These are phyloP conservation scores for Centropus unirufus DNA, from an alignment of 2,113 vertebrate genomes.

Conservation along the genomic window DNA sequence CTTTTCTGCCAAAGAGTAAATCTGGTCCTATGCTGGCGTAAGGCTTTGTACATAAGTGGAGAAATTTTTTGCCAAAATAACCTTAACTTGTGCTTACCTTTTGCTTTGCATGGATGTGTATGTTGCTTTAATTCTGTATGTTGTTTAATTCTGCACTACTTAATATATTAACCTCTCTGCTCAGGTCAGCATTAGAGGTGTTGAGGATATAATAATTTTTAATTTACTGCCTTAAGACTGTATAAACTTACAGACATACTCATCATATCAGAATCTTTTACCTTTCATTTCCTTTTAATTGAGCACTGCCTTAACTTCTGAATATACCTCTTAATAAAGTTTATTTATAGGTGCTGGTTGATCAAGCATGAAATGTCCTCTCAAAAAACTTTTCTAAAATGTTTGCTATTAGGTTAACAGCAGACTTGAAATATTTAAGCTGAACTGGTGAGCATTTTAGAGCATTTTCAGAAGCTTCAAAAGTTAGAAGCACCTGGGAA, in stretches of 20 bases:
- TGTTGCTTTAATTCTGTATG: not conserved
- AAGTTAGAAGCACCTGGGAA: slow-evolving; percentile 18
- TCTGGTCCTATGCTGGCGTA: not conserved
- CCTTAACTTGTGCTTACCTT: not conserved
- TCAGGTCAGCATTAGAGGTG: not conserved
- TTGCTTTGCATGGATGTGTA: not conserved
- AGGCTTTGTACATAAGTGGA: not conserved
- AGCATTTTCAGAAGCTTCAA: not conserved
- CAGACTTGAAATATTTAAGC: not conserved
- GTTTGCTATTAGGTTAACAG: not conserved
- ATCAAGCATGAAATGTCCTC: not conserved
- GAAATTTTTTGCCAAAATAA: slow-evolving; percentile 20
- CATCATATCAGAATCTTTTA: not conserved
- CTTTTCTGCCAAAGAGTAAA: not conserved
- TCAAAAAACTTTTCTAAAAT: not conserved
- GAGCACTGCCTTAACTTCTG: not conserved
- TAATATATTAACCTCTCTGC: not conserved
- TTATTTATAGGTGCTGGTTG: not conserved
- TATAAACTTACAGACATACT: not conserved
- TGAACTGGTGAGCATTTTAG: not conserved
- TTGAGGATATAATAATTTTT: not conserved
- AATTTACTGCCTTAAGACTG: not conserved
- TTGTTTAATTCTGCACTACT: not conserved
- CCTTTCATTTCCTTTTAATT: not conserved
- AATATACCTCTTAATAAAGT: not conserved